Evolutionary conservation across 2,888 invertebrate species (phyloP).

Genomic region (Drosophila recens): DNA sequence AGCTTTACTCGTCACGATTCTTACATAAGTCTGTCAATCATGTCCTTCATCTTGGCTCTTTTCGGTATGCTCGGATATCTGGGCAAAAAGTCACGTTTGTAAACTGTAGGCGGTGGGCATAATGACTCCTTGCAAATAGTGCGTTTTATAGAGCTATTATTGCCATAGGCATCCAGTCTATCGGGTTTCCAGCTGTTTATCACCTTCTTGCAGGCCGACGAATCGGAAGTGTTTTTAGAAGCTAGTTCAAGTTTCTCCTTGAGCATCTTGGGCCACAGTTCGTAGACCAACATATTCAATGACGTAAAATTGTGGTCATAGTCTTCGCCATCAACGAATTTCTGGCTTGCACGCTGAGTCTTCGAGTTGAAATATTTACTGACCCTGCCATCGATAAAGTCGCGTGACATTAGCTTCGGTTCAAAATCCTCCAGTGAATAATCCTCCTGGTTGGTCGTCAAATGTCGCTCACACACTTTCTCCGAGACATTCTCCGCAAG

Average conservation of each 20-base stretch:
- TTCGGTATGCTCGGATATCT: background rate
- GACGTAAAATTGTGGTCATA: constrained; percentile 43
- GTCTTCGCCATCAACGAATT: constrained; percentile 34
- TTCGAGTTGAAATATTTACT: constrained; percentile 6
- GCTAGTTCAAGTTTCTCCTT: constrained; percentile 4
- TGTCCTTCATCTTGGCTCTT: constrained; percentile 18
- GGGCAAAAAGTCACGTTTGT: constrained; percentile 16
- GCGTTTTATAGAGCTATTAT: background rate
- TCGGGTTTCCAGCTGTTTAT: constrained; percentile 19
- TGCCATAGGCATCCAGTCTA: constrained; percentile 42
- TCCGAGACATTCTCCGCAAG: background rate
- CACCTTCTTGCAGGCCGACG: background rate
- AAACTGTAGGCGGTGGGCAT: constrained; percentile 32
- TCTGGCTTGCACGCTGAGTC: constrained; percentile 9
- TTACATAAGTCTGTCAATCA: constrained; percentile 15
- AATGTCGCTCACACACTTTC: constrained; percentile 28
- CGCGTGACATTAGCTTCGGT: background rate
- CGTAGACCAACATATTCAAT: constrained; percentile 41
- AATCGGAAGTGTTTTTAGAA: constrained; percentile 2
- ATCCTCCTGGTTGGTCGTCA: constrained; percentile 28
- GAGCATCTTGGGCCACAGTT: constrained; percentile 37
- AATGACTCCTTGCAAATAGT: background rate
- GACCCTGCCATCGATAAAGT: background rate
- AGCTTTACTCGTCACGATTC: background rate
- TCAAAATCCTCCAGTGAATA: constrained; percentile 10